phyloP scores from a whole-genome alignment of 2,113 vertebrate species.

The Acanthisitta chloris region DNA sequence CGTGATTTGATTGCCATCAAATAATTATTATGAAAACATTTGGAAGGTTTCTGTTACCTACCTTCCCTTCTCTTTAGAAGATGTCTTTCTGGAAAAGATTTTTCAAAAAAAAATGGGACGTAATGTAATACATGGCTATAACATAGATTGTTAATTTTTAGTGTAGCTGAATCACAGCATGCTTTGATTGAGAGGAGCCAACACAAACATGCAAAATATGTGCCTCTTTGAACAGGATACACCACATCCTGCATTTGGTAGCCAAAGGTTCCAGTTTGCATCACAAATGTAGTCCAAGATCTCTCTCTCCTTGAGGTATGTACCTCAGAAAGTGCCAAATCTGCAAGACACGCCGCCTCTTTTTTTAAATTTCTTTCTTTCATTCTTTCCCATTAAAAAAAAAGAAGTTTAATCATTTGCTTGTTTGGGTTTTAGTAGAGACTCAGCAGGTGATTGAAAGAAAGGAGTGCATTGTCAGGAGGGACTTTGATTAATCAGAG shows the following conservation, averaged over 20 bases:
- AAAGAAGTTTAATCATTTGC: constrained; percentile 30
- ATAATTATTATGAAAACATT: constrained; percentile 48
- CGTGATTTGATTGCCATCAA: neutral
- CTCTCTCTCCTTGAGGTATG: constrained; percentile 52
- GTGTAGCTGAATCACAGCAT: constrained; percentile 68
- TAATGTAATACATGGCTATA: constrained; percentile 62
- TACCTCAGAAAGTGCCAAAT: constrained; percentile 39
- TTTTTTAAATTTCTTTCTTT: neutral
- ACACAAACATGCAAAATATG: constrained; percentile 73
- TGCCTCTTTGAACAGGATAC: constrained; percentile 75
- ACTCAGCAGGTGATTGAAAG: constrained; percentile 60
- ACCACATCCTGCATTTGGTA: constrained; percentile 75
- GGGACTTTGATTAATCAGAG: constrained; percentile 61
- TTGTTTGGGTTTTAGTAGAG: constrained; percentile 40
- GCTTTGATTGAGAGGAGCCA: constrained; percentile 70
- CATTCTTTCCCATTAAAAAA: neutral
- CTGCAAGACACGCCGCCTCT: neutral
- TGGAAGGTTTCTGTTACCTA: constrained; percentile 22
- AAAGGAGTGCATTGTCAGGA: constrained; percentile 24
- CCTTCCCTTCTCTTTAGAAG: constrained; percentile 16
- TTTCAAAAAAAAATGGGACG: neutral
- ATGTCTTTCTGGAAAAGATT: constrained; percentile 44
- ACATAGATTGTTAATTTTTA: constrained; percentile 72
- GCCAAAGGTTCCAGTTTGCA: constrained; percentile 69
- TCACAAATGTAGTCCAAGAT: constrained; percentile 65